Evolutionary conservation across 2,797 vertebrate species (phyloP).

Genomic region (Rhynchotus rufescens): DNA sequence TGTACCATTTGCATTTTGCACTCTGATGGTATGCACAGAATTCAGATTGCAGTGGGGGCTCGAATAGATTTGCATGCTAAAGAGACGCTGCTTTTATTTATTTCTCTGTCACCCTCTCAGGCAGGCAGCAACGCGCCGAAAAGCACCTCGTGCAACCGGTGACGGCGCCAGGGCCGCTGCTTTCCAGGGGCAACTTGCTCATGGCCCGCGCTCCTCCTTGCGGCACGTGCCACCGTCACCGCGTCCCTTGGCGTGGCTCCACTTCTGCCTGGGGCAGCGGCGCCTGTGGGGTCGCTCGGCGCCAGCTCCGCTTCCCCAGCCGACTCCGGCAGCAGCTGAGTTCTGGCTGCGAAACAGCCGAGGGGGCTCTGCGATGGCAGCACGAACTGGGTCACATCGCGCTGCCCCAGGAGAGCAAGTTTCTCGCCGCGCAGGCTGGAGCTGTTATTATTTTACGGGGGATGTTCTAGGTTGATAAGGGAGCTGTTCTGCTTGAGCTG

Average conservation of each 20-base stretch:
- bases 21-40: slow-evolving; percentile 81
- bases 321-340: neutral
- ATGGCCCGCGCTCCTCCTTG: neutral
- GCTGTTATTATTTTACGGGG: slow-evolving; percentile 77
- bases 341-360: neutral
- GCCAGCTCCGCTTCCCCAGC: neutral
- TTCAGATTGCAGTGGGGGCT: slow-evolving; percentile 80
- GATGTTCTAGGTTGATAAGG: slow-evolving; percentile 80
- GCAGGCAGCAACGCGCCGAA: slow-evolving; percentile 25
- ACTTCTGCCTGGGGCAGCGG: neutral
- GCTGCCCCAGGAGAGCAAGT: slow-evolving; percentile 64
- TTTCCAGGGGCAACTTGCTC: fast-evolving
- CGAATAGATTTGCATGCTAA: slow-evolving; percentile 85
- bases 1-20: slow-evolving; percentile 84
- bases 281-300: fast-evolving
- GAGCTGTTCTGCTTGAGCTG: slow-evolving; percentile 71
- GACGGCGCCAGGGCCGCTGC: fast-evolving
- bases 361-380: slow-evolving; percentile 44
- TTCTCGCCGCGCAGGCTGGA: slow-evolving; percentile 63
- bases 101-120: slow-evolving; percentile 72
- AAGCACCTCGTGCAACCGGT: neutral
- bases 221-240: fast-evolving
- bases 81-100: slow-evolving; percentile 63
- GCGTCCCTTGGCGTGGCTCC: fast-evolving
- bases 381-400: slow-evolving; percentile 58